Evolutionary conservation across 2,888 invertebrate species (phyloP).

Genomic region (Leucania comma): DNA sequence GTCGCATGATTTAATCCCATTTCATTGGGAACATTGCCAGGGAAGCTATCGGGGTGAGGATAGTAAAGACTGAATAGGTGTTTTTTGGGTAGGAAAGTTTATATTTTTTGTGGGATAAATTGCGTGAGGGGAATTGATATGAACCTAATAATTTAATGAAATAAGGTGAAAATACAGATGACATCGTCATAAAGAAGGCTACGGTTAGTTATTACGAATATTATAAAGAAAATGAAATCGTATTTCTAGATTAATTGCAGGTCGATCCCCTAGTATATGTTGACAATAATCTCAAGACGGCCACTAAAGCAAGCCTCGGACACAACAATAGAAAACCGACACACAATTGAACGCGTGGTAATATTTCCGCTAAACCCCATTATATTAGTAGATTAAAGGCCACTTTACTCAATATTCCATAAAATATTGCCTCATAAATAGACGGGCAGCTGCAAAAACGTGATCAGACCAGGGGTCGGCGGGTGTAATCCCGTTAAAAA

Average conservation of each 20-base stretch:
- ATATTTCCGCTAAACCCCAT: slow-evolving; percentile 82
- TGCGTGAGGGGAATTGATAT: not conserved
- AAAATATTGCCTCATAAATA: slow-evolving; percentile 90
- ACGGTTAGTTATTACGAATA: slow-evolving; percentile 2
- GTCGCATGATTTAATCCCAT: slow-evolving; percentile 90
- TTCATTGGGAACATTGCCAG: slow-evolving; percentile 87
- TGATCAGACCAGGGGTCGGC: slow-evolving; percentile 82
- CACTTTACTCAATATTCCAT: slow-evolving; percentile 90
- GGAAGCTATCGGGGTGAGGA: slow-evolving; percentile 57
- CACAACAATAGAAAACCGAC: slow-evolving; percentile 82
- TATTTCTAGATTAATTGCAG: slow-evolving; percentile 42
- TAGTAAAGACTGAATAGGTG: slow-evolving; percentile 49
- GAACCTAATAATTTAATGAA: not conserved
- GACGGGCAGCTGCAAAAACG: slow-evolving; percentile 85
- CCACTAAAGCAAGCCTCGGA: slow-evolving; percentile 73
- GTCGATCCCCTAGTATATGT: slow-evolving; percentile 50
- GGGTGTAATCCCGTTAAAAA: slow-evolving; percentile 89
- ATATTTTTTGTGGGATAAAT: slow-evolving; percentile 29
- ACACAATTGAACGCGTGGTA: slow-evolving; percentile 81
- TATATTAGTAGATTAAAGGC: slow-evolving; percentile 90
- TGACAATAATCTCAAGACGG: slow-evolving; percentile 73
- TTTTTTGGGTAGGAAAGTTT: slow-evolving; percentile 39
- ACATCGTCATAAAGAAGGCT: not conserved
- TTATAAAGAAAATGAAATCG: slow-evolving; percentile 28
- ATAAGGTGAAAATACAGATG: not conserved